phyloP scores from a whole-genome alignment of 1,140 invertebrate species.

The Thaumetopoea pityocampa region DNA sequence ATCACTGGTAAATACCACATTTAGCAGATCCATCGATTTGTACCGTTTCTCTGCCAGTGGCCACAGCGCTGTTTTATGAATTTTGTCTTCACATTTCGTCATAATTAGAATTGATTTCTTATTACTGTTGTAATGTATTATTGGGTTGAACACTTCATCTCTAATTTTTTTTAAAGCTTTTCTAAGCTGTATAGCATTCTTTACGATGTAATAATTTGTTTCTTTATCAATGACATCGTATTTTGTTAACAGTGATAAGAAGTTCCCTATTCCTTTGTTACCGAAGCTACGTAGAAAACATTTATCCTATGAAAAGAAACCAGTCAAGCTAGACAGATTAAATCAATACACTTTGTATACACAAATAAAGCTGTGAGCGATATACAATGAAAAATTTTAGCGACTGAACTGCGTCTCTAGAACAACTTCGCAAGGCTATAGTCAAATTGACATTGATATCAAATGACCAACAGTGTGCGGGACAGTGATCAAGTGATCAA shows the following conservation, averaged over 20 bases:
- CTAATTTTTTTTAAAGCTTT: conserved; percentile 2
- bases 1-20: conserved; percentile 2
- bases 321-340: too few relatives aligned
- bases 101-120: background rate
- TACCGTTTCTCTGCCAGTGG: background rate
- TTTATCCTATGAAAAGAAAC: conserved; percentile 9
- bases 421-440: too few relatives aligned
- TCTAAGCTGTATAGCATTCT: background rate
- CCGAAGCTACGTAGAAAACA: background rate
- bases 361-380: too few relatives aligned
- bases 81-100: conserved; percentile 6
- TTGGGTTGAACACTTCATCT: background rate
- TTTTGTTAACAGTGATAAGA: too few relatives aligned
- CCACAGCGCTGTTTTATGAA: background rate
- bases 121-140: background rate
- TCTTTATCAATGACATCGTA: too few relatives aligned
- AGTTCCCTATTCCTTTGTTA: background rate
- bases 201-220: background rate
- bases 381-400: too few relatives aligned
- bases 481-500: too few relatives aligned
- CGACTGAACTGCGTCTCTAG: too few relatives aligned
- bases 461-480: too few relatives aligned
- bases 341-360: too few relatives aligned
- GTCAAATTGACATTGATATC: too few relatives aligned
- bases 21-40: background rate